Percentiles rank a stretch among this genome's conserved stretches.
Evolutionary conservation across 2,797 vertebrate genomes (phyloP).

Genomic region (Anomalospiza imberbis): DNA sequence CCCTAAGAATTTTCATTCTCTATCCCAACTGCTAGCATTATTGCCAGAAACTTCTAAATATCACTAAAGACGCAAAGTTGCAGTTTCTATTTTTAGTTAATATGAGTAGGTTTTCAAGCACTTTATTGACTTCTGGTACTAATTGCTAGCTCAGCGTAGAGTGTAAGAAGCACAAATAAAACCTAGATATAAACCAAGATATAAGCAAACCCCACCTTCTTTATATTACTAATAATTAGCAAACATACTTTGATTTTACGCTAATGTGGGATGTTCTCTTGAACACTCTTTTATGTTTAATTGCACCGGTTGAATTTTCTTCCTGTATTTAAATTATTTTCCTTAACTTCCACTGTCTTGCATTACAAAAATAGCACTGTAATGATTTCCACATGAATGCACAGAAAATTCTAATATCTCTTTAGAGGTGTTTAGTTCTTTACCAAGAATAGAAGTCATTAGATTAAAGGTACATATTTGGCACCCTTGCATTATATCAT

Average conservation of each 20-base stretch:
- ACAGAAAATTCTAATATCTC: neutral
- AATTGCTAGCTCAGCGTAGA: neutral
- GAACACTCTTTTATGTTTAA: neutral
- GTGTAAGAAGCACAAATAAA: neutral
- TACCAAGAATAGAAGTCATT: neutral
- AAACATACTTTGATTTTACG: neutral
- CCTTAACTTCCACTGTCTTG: neutral
- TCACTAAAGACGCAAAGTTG: neutral
- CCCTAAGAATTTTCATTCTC: neutral
- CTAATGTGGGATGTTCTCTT: neutral
- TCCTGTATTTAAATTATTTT: neutral
- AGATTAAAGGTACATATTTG: neutral
- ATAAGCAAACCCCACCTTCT: neutral
- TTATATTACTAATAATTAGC: slow-evolving; percentile 1
- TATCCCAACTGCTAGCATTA: neutral
- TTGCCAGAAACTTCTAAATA: neutral
- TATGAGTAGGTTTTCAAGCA: neutral
- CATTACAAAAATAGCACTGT: neutral
- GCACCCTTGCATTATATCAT: neutral
- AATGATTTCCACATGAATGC: neutral
- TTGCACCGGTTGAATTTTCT: neutral
- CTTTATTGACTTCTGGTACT: neutral
- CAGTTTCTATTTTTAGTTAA: neutral
- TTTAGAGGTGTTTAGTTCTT: neutral
- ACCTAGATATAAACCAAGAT: neutral